Evolutionary conservation across 2,888 invertebrate species (phyloP).

Genomic region (Melanchra persicariae): DNA sequence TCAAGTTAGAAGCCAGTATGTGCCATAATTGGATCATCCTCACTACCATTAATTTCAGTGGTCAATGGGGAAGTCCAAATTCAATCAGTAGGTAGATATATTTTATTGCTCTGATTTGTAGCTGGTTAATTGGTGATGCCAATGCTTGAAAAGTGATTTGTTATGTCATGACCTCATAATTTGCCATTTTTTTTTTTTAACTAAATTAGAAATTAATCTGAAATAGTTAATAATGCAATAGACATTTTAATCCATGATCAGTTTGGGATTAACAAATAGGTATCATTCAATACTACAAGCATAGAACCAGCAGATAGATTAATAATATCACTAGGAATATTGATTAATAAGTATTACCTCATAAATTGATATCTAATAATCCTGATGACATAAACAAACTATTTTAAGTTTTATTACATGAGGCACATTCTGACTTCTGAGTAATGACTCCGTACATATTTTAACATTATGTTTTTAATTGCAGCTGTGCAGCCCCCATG

Average conservation of each 20-base stretch:
- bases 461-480: constrained; percentile 26
- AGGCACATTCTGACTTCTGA: constrained; percentile 23
- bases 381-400: constrained; percentile 42
- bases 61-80: constrained; percentile 24
- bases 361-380: constrained; percentile 30
- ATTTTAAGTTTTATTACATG: constrained; percentile 53
- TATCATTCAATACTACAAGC: neutral
- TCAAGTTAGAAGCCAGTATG: constrained; percentile 26
- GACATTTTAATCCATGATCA: constrained; percentile 1
- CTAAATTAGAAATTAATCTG: too few species aligned
- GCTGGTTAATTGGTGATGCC: constrained; percentile 8
- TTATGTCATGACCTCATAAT: neutral
- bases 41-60: constrained; percentile 34
- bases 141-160: constrained; percentile 4
- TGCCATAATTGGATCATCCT: constrained; percentile 47
- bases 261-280: neutral
- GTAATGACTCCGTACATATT: neutral
- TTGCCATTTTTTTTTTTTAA: neutral
- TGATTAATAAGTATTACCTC: constrained; percentile 29
- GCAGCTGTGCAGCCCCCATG: constrained; percentile 88
- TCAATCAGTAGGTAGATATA: constrained; percentile 24
- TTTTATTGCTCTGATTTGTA: constrained; percentile 6
- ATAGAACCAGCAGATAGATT: constrained; percentile 18
- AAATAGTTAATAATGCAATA: too few species aligned
- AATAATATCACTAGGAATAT: constrained; percentile 16